Evolutionary conservation across 92 coral and sea anemone genomes (phyloP), one percentile per base, ranked within the genome.

Genomic region (Parazoanthus atlanticus): DNA sequence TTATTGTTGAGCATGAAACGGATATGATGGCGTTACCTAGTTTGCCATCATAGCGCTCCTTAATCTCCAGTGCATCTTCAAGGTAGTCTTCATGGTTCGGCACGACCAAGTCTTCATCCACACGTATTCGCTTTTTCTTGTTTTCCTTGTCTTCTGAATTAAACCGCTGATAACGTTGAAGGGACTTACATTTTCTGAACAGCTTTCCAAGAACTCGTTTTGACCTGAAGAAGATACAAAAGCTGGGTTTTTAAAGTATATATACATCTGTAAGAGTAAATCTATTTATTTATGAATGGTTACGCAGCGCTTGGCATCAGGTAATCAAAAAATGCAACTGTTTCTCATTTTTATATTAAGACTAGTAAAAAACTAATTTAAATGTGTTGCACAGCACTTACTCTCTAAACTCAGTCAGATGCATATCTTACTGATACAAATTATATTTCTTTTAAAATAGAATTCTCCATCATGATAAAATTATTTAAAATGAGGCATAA

Each of bases 191-290:
- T 67, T 95, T 95, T 17, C 95, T 95, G 82, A 93, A 96, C n/a
- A 96, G 93, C 88, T 92, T 95, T 76, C 99, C 99, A 83, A 96
- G 92, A 70, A 96, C 93, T 84, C 89, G 85, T 46, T 95, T 82
- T 13, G 99, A 96, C 70, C 98, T 94, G 61, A 74, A 46, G 25
- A 36, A 33, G 12, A 84, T 12, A 56, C 41, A 66, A 28, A 23
- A 3, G 69, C 19, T 13, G 58, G 58, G 21, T 1, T 52, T 12
- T 52, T 52, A 43, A 7, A 43, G 49, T 8, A 10, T 10, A 43
- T 6, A 8, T 43, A 36, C 38, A 36, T 36, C 38, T 43, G 11
- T 43, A 52, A 52, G 21, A 2, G 3, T 12, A 52, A 0, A 52
- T 52, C 58, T 52, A 13, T 1, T 2, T 52, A 12, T 15, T 52